Evolutionary conservation across 2,888 invertebrate species (phyloP), one percentile per base, ranked within the genome.

Genomic region (Drosophila acutilabella): DNA sequence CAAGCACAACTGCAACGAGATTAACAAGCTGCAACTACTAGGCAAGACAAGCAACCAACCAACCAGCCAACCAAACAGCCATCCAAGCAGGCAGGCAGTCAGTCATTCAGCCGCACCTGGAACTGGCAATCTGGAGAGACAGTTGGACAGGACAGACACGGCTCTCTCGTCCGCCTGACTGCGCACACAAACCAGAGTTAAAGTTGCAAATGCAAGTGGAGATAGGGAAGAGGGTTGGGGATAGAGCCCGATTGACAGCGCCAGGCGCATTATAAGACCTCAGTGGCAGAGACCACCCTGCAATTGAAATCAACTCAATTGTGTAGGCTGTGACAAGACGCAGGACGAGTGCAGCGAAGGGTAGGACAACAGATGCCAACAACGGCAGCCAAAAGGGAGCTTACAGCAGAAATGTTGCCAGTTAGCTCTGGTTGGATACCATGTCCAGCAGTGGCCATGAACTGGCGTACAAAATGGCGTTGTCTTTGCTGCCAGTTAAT

Each of bases 221-320:
- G 48, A 4, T 8, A 14, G 20, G 20, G n/a, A 36, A 1, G 10
- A 10, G 41, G 30, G 47, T 42, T 18, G 38, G 13, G 50, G 48
- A 36, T 18, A 42, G 30, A 56, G 54, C 41, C 58, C 62, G 83
- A 85, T 85, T 84, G 88, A 84, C 88, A 88, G 87, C 78, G 71
- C 87, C 81, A 71, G 81, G 84, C 87, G 80, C 81, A 83, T 87
- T 83, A 81, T 81, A 81, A 66, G 66, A 70, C 74, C 77, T 84
- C 79, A 85, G 82, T 87, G 64, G 71, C 69, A 53, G 36, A 64
- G 84, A 85, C 88, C 84, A 85, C 84, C 84, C 86, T 85, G 84
- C 87, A 84, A 84, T 84, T 81, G 81, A 76, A 87, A 84, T 80
- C 73, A 73, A 75, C 86, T 82, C 86, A 82, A 88, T 84, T 88